Base-by-base conservation (phyloP, 1,140 invertebrate genomes). In the Varroa destructor region DNA sequence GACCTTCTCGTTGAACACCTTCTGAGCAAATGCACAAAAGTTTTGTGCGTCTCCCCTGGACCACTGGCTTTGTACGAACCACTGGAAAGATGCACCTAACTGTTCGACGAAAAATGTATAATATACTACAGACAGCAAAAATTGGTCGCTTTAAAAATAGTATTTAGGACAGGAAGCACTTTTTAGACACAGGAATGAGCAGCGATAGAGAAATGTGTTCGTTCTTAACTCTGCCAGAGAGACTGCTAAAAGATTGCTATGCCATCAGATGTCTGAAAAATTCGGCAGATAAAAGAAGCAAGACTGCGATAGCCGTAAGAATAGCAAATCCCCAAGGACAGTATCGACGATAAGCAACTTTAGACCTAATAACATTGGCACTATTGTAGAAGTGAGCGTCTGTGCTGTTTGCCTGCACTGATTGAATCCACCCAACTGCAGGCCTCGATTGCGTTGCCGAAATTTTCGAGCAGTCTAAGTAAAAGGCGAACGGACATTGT, bases 1-100 rank as follows among this genome's bases (percentile, higher is more conserved):
- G 78, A 94, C 93, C 82, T 94, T 94, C 83, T 94, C 92, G 80
- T 96, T 95, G 79, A 95, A 89, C 78, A 94, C 93, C 81, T 91
- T 88, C 71, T 87, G 61, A 43, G 40, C 61, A 37, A 67, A 37
- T 4, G 40, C 12, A 37, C 61, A 67, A 46, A 67, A 46, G 3
- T 46, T n/a, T 46, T 67, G 12, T 12, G 40, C 40, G 10, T 56
- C 55, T 55, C 46, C 71, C 75, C 46, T 74, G 55, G 70, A 64
- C 70, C 76, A 25, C 25, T 25, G 25, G 25, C 25, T 25, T 25
- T 58, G 36, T 74, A 77, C 43, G 71, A 74, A n/a, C 76, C 25
- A 25, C 25, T 25, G 25, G 72, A 73, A 79, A 80, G 25, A 75
- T 78, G 67, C 79, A 80, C 55, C 78, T 80, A 40, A 78, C 78